Evolutionary conservation across 2,888 invertebrate species (phyloP).

Genomic region (Andrena marginata): DNA sequence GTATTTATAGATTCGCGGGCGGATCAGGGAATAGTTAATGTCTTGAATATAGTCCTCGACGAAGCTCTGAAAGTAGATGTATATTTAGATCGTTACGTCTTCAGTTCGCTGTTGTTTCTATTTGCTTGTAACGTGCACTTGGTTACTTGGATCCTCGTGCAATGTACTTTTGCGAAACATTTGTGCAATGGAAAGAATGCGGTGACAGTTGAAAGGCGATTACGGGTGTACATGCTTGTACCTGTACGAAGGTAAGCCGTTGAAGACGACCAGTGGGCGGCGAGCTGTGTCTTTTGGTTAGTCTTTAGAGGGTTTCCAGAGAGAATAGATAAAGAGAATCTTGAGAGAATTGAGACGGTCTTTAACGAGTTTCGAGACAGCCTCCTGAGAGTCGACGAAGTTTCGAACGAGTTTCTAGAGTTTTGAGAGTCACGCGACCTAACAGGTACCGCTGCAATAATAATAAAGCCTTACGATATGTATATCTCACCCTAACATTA

Average conservation of each 20-base stretch:
- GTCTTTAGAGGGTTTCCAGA: not conserved
- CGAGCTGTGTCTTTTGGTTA: not conserved
- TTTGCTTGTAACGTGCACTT: too few species aligned
- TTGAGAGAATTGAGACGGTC: not conserved
- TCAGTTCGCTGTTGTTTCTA: too few species aligned
- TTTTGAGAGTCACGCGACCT: not conserved
- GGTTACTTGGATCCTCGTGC: not conserved
- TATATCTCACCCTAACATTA: too few species aligned
- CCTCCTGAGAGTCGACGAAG: not conserved
- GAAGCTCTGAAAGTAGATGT: too few species aligned
- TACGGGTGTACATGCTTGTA: not conserved
- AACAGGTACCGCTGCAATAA: not conserved
- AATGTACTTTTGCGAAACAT: not conserved
- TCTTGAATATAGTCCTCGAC: too few species aligned
- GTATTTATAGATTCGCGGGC: too few species aligned
- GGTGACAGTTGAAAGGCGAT: not conserved
- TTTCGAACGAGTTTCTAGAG: not conserved
- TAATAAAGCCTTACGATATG: too few species aligned
- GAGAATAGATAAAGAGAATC: conserved; percentile 3
- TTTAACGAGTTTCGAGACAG: conserved; percentile 1
- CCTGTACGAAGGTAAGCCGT: not conserved
- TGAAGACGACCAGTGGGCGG: not conserved
- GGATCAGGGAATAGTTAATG: too few species aligned
- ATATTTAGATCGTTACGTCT: too few species aligned
- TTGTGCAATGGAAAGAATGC: not conserved